Percentiles rank a stretch among this genome's conserved stretches.
These are phyloP conservation scores for Eupeodes luniger DNA, from an alignment of 2,888 invertebrate species.

Conservation along the genomic window DNA sequence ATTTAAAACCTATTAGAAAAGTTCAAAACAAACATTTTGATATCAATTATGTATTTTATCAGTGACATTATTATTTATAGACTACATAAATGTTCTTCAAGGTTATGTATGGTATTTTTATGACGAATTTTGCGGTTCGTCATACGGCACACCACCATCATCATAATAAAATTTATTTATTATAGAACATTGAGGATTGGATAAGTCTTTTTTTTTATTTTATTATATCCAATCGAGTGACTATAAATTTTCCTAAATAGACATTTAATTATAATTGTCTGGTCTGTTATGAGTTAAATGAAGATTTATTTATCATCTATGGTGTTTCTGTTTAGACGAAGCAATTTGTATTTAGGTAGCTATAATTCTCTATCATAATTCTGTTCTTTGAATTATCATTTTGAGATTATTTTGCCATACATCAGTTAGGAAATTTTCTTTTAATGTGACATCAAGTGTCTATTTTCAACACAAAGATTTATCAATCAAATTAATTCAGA, in stretches of 20 bases:
- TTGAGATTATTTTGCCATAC: conserved; percentile 4
- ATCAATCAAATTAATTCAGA: conserved; percentile 13
- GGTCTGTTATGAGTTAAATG: background rate
- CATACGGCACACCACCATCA: background rate
- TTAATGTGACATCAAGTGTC: conserved; percentile 26
- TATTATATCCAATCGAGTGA: background rate
- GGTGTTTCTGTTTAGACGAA: background rate
- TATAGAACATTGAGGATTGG: background rate
- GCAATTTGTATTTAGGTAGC: background rate
- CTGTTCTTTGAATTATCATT: background rate
- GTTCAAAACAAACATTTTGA: background rate
- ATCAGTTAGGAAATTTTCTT: background rate
- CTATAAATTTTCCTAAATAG: background rate
- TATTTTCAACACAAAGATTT: background rate
- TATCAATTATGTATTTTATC: background rate
- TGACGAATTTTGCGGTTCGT: conserved; percentile 6
- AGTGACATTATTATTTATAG: background rate
- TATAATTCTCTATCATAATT: no score
- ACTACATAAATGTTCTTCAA: background rate
- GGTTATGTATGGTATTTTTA: conserved; percentile 1
- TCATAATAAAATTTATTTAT: conserved; percentile 9
- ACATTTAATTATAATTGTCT: background rate
- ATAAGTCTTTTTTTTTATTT: conserved; percentile 8
- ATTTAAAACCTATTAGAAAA: background rate
- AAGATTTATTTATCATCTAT: background rate